phyloP scores from a whole-genome alignment of 2,797 vertebrate species.

The Diplodus puntazzo region DNA sequence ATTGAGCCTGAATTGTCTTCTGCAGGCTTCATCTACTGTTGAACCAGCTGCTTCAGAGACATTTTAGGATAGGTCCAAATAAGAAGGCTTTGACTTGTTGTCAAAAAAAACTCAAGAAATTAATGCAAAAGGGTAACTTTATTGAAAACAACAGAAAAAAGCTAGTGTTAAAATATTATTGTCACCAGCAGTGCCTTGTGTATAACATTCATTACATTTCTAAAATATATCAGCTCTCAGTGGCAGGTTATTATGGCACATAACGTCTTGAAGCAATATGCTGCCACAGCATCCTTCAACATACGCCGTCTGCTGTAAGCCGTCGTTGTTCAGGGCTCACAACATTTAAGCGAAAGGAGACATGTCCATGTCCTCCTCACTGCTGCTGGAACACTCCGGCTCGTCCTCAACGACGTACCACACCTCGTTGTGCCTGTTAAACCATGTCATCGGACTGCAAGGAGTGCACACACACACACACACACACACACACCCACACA shows the following conservation, averaged over 20 bases:
- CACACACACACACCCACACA: background rate
- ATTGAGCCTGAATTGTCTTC: background rate
- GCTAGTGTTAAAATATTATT: background rate
- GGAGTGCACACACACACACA: constrained; percentile 5
- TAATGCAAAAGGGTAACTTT: constrained; percentile 47
- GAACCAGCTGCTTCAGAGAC: constrained; percentile 3
- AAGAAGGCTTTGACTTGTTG: background rate
- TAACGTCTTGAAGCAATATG: background rate
- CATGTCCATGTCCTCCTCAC: constrained; percentile 8
- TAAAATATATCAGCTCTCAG: background rate
- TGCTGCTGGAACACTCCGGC: constrained; percentile 62
- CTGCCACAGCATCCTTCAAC: background rate
- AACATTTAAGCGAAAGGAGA: background rate
- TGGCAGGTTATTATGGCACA: background rate
- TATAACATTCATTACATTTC: background rate
- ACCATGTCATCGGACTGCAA: constrained; percentile 79
- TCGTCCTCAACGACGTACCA: constrained; percentile 75
- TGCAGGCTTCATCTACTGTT: background rate
- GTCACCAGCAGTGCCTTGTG: background rate
- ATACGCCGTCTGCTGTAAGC: background rate
- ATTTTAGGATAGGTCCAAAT: background rate
- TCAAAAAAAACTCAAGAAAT: constrained; percentile 3
- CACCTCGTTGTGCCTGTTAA: constrained; percentile 83
- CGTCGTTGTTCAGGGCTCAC: background rate
- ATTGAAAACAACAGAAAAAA: constrained; percentile 47